Percentiles rank a stretch among this genome's conserved stretches.
phyloP scores from a whole-genome alignment of 2,113 vertebrate species.

The Ceyx cyanopectus region DNA sequence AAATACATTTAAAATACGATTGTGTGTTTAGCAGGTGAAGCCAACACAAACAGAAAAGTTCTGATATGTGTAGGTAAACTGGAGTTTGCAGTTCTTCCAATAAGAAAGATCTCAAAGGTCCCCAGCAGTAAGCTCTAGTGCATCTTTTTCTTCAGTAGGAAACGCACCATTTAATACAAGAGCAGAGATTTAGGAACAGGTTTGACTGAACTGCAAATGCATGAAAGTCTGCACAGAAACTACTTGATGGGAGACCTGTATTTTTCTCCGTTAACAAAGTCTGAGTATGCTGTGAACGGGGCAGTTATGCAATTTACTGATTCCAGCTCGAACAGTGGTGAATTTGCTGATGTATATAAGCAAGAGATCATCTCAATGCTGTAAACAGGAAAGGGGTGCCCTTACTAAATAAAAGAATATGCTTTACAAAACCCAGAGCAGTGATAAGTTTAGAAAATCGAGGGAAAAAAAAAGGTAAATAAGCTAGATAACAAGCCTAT shows the following conservation, averaged over 20 bases:
- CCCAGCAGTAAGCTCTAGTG: not conserved
- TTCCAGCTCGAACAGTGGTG: not conserved
- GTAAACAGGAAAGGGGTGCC: constrained; percentile 66
- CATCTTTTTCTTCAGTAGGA: not conserved
- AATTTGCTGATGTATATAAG: not conserved
- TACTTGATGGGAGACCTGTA: not conserved
- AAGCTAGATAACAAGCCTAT: not conserved
- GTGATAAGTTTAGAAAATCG: not conserved
- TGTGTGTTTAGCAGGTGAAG: not conserved
- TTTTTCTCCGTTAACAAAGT: constrained; percentile 16
- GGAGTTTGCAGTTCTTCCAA: not conserved
- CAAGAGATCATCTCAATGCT: not conserved
- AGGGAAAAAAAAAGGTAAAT: not conserved
- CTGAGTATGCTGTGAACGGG: not conserved
- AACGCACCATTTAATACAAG: not conserved
- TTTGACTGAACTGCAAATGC: not conserved
- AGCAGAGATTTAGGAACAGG: not conserved
- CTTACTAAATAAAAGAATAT: not conserved
- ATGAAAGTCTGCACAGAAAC: constrained; percentile 2
- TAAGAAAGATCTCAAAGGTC: not conserved
- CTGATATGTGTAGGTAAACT: not conserved
- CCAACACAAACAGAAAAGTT: not conserved
- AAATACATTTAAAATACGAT: not conserved
- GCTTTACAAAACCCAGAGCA: not conserved
- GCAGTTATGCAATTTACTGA: constrained; percentile 41